These are phyloP conservation scores for Napeogenes sylphis DNA, from an alignment of 2,888 invertebrate species.

Conservation along the genomic window DNA sequence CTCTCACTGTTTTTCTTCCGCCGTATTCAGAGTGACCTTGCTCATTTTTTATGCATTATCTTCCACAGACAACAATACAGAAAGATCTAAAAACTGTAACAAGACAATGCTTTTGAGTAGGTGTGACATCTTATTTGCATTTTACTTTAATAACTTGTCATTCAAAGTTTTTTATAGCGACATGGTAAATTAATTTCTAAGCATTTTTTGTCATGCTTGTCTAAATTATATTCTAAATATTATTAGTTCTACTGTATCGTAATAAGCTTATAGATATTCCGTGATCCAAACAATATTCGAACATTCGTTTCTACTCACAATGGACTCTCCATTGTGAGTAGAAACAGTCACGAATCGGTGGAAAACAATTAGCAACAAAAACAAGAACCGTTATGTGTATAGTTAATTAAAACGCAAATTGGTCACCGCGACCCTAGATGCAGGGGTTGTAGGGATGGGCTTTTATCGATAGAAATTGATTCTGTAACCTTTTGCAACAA, in stretches of 20 bases:
- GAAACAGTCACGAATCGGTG: constrained; percentile 36
- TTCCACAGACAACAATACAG: not conserved
- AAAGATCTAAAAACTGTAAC: not conserved
- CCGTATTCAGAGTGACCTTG: too few relatives aligned
- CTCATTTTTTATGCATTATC: constrained; percentile 1
- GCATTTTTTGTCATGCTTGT: not conserved
- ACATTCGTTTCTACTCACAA: not conserved
- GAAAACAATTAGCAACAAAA: constrained; percentile 70
- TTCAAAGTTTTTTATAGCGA: not conserved
- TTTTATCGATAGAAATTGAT: not conserved
- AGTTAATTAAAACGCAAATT: constrained; percentile 75
- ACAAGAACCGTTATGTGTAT: constrained; percentile 62
- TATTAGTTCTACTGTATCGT: too few relatives aligned
- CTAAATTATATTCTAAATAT: not conserved
- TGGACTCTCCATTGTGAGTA: constrained; percentile 13
- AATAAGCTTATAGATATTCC: constrained; percentile 1
- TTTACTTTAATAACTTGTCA: not conserved
- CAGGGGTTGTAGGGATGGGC: constrained; percentile 37
- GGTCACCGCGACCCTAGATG: constrained; percentile 51
- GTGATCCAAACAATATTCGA: constrained; percentile 17
- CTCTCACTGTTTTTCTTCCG: too few relatives aligned
- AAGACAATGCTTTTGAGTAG: not conserved
- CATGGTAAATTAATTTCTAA: not conserved
- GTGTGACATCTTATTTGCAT: not conserved
- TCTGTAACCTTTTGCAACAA: too few relatives aligned